These are phyloP conservation scores for Micromys minutus DNA, from an alignment of 2,113 vertebrate genomes.

Conservation along the genomic window DNA sequence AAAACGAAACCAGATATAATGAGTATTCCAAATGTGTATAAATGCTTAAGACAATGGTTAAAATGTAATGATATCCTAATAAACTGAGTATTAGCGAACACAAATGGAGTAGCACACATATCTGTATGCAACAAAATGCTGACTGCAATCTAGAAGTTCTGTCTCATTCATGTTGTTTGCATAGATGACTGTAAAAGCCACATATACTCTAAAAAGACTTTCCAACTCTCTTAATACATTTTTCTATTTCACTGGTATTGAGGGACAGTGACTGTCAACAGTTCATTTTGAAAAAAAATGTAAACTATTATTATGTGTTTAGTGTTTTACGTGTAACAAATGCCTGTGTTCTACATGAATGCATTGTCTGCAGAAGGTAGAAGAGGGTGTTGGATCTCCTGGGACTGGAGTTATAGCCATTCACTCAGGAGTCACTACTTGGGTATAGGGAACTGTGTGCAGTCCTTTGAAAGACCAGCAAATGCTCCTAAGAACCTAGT, in stretches of 20 bases:
- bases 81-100: constrained; percentile 4
- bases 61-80: background rate
- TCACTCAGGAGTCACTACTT: background rate
- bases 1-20: background rate
- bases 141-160: background rate
- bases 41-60: constrained; percentile 4
- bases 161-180: background rate
- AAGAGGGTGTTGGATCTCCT: background rate
- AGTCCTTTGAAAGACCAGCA: background rate
- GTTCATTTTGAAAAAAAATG: background rate
- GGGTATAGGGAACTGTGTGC: background rate
- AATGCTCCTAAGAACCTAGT: background rate
- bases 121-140: background rate
- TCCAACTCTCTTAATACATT: background rate
- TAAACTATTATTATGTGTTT: background rate
- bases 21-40: background rate
- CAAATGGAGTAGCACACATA: background rate
- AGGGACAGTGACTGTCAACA: background rate
- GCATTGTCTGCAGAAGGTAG: background rate
- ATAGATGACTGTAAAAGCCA: background rate
- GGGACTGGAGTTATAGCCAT: background rate
- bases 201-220: background rate
- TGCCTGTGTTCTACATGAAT: background rate
- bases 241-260: background rate
- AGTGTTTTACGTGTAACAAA: background rate